A percentile compares a stretch with the other conserved stretches of the same genome.
phyloP scores from a whole-genome alignment of 1,140 invertebrate species.

The Uloborus diversus region DNA sequence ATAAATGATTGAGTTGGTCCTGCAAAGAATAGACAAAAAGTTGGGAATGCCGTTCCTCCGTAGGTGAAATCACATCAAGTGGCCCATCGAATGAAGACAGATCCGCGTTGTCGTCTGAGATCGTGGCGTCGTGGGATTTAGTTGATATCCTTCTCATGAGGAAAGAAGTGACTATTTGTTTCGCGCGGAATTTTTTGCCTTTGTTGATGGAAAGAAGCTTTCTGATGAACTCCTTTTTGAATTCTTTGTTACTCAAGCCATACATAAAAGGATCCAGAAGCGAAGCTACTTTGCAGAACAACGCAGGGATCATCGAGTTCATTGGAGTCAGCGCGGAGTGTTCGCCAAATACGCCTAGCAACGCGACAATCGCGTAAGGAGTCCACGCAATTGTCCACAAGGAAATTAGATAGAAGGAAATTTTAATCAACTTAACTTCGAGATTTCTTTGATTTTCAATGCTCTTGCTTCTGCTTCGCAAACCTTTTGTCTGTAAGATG shows the following conservation, averaged over 20 bases:
- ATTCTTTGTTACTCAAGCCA: conserved; percentile 33
- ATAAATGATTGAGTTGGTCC: background rate
- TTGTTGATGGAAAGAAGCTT: background rate
- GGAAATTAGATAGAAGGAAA: conserved; percentile 76
- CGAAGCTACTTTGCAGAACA: conserved; percentile 73
- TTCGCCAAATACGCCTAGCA: conserved; percentile 68
- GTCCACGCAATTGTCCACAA: conserved; percentile 80
- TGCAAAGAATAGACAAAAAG: too few species aligned
- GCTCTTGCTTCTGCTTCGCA: conserved; percentile 66
- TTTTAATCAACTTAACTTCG: conserved; percentile 73
- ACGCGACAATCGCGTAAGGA: conserved; percentile 77
- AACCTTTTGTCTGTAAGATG: background rate
- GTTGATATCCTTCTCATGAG: background rate
- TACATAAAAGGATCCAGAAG: conserved; percentile 59
- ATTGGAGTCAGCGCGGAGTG: conserved; percentile 67
- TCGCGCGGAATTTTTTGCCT: background rate
- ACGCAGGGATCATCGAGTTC: conserved; percentile 75
- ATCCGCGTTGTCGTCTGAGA: conserved; percentile 4
- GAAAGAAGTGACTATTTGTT: background rate
- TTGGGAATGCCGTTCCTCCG: background rate
- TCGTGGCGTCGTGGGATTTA: background rate
- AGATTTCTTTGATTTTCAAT: conserved; percentile 68
- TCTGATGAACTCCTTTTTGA: conserved; percentile 30
- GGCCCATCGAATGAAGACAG: background rate
- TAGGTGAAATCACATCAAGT: background rate